Evolutionary conservation across 2,888 invertebrate species (phyloP).

Genomic region (Lordiphosa andalusiaca): DNA sequence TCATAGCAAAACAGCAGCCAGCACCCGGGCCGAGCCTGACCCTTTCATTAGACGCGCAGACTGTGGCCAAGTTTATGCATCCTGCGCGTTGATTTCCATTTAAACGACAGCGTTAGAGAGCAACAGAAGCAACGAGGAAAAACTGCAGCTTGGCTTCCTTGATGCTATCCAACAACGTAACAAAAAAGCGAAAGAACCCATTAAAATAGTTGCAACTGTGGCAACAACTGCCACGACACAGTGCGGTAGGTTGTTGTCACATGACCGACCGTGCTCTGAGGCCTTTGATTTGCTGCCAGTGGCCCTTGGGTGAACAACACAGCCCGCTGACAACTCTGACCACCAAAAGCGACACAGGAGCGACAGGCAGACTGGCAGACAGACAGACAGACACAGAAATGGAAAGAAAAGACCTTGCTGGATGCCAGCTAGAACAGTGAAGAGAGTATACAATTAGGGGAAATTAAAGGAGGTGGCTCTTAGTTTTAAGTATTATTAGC

Average conservation of each 20-base stretch:
- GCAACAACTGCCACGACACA: constrained; percentile 37
- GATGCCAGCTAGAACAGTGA: no score
- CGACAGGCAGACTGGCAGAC: background rate
- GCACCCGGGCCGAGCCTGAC: constrained; percentile 45
- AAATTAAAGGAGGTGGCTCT: no score
- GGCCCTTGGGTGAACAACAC: constrained; percentile 36
- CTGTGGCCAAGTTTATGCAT: constrained; percentile 66
- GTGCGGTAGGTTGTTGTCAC: constrained; percentile 68
- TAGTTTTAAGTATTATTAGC: no score
- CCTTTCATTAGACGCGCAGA: constrained; percentile 71
- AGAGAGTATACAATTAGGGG: no score
- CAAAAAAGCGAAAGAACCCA: constrained; percentile 72
- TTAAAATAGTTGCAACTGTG: constrained; percentile 64
- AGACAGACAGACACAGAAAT: background rate
- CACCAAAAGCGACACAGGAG: constrained; percentile 39
- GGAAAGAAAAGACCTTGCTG: no score
- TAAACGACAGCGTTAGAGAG: constrained; percentile 71
- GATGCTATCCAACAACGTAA: constrained; percentile 64
- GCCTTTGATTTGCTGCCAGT: constrained; percentile 51
- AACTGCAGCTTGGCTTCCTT: constrained; percentile 61
- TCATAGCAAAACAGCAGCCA: constrained; percentile 47
- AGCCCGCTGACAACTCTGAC: constrained; percentile 63
- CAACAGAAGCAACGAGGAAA: constrained; percentile 31
- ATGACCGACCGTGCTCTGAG: constrained; percentile 17
- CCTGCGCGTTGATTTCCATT: constrained; percentile 75